phyloP scores from a whole-genome alignment of 2,888 invertebrate genomes.

The Lycia hirtaria region DNA sequence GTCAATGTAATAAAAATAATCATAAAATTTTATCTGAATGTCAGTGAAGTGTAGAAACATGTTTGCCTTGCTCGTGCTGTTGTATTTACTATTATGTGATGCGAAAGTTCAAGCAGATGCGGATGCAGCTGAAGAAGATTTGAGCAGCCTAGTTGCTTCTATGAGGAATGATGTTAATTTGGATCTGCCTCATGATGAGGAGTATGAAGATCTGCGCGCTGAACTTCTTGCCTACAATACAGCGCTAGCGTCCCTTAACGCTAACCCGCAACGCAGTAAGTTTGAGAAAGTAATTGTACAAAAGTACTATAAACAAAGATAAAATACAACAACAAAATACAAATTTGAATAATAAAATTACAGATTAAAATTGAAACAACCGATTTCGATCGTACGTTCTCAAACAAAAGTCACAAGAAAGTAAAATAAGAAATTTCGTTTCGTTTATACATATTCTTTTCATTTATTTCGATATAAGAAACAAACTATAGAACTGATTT shows the following conservation, averaged over 20 bases:
- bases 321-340: not conserved
- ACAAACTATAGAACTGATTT: too few relatives aligned
- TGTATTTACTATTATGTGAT: constrained; percentile 47
- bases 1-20: constrained; percentile 7
- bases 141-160: constrained; percentile 54
- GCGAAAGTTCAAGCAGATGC: not conserved
- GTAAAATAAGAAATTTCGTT: too few relatives aligned
- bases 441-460: too few relatives aligned
- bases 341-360: too few relatives aligned
- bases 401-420: too few relatives aligned
- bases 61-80: constrained; percentile 51
- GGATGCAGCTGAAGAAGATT: constrained; percentile 43
- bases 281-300: constrained; percentile 14
- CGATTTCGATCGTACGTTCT: too few relatives aligned
- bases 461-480: too few relatives aligned
- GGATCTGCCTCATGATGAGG: constrained; percentile 72
- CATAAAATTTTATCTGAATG: constrained; percentile 12
- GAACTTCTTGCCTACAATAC: constrained; percentile 74
- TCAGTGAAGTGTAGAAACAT: constrained; percentile 48
- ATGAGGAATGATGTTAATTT: constrained; percentile 66
- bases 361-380: too few relatives aligned
- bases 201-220: constrained; percentile 76
- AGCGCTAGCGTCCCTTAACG: constrained; percentile 60
- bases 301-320: not conserved
- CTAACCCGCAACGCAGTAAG: constrained; percentile 51